Evolutionary conservation across 1,140 invertebrate genomes (phyloP).

Genomic region (Nylanderia fulva): DNA sequence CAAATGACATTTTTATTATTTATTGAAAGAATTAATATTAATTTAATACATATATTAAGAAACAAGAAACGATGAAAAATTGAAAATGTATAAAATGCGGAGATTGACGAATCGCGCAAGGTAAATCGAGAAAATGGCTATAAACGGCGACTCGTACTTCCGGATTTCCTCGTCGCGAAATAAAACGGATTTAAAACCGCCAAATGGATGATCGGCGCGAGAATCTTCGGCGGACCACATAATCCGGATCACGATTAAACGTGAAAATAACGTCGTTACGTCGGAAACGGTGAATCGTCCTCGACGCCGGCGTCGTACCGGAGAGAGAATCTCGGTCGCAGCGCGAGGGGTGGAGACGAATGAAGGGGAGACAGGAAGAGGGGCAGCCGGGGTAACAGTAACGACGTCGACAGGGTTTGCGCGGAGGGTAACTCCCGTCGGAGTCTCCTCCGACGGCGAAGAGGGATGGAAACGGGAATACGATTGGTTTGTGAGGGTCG

Average conservation of each 20-base stretch:
- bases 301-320: conserved; percentile 41
- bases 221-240: conserved; percentile 8
- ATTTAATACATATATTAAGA: background rate
- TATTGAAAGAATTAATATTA: background rate
- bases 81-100: background rate
- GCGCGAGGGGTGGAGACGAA: conserved; percentile 59
- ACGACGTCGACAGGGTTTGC: conserved; percentile 77
- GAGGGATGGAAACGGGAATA: conserved; percentile 86
- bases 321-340: conserved; percentile 49
- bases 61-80: background rate
- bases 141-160: conserved; percentile 5
- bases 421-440: conserved; percentile 77
- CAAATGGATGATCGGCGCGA: conserved; percentile 39
- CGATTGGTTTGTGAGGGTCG: conserved; percentile 86
- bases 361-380: conserved; percentile 40
- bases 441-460: conserved; percentile 78
- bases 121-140: conserved; percentile 1
- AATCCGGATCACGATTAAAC: conserved; percentile 67
- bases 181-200: conserved; percentile 40
- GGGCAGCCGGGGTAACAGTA: conserved; percentile 70
- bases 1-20: background rate
- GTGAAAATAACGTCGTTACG: conserved; percentile 69
- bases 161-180: conserved; percentile 2
- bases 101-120: background rate
- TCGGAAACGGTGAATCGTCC: conserved; percentile 60